phyloP scores from a whole-genome alignment of 2,113 vertebrate species.

The Pterophyllum scalare region DNA sequence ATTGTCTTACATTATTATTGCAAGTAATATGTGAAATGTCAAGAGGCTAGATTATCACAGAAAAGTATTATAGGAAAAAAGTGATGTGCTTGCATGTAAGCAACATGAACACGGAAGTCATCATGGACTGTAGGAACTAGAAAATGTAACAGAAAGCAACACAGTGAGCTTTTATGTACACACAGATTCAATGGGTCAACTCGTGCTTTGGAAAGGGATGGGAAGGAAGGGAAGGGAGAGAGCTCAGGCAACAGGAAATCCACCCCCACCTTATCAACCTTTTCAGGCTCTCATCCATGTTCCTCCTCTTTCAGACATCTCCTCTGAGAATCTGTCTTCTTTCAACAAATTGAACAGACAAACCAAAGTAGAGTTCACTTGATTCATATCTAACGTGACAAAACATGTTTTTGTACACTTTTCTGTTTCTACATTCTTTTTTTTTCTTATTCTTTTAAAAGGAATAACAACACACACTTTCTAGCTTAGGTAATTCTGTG shows the following conservation, averaged over 20 bases:
- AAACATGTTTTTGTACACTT: not conserved
- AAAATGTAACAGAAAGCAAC: not conserved
- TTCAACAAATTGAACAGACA: not conserved
- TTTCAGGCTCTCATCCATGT: constrained; percentile 31
- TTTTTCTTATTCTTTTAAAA: not conserved
- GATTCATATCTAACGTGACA: not conserved
- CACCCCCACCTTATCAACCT: constrained; percentile 20
- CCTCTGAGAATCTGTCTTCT: not conserved
- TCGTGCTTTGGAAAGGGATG: constrained; percentile 32
- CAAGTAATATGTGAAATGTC: not conserved
- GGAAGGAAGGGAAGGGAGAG: not conserved
- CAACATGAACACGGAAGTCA: no score
- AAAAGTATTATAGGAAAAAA: no score
- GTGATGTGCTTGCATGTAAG: no score
- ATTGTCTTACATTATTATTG: not conserved
- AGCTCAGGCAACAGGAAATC: constrained; percentile 62
- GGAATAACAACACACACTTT: constrained; percentile 30
- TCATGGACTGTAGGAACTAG: no score
- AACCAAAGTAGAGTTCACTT: not conserved
- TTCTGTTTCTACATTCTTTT: not conserved
- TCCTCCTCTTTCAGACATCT: constrained; percentile 22
- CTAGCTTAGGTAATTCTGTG: constrained; percentile 9
- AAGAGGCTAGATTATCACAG: not conserved
- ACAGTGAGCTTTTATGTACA: constrained; percentile 23
- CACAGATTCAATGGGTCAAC: constrained; percentile 42